Evolutionary conservation across 2,888 invertebrate species (phyloP).

Genomic region (Corbicula japonica): DNA sequence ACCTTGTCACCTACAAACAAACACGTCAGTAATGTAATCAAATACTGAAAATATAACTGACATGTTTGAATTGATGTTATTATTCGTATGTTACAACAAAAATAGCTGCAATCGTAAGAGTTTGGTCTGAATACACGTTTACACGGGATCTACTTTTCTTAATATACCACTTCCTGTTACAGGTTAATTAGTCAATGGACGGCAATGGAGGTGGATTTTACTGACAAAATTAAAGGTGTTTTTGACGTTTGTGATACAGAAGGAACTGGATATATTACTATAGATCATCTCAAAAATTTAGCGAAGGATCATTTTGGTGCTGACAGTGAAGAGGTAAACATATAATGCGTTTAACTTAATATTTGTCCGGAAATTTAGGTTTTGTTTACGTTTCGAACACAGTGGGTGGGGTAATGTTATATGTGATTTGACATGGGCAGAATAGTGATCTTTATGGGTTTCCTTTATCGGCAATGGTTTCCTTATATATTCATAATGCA

Average conservation of each 20-base stretch:
- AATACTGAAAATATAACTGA: neutral
- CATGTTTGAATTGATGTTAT: neutral
- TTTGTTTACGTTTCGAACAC: conserved; percentile 39
- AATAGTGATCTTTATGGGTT: too few relatives aligned
- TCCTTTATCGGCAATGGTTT: too few relatives aligned
- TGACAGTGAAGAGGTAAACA: conserved; percentile 76
- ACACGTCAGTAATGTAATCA: neutral
- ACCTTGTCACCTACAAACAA: too few relatives aligned
- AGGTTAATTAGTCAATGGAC: conserved; percentile 63
- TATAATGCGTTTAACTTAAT: conserved; percentile 2
- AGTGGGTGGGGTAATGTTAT: conserved; percentile 46
- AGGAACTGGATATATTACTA: conserved; percentile 83
- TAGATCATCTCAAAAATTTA: conserved; percentile 81
- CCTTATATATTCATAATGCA: too few relatives aligned
- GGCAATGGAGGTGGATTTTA: conserved; percentile 72
- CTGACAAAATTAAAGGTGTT: conserved; percentile 79
- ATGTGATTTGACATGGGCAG: neutral
- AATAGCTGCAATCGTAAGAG: too few relatives aligned
- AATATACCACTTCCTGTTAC: conserved; percentile 59
- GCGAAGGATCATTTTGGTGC: conserved; percentile 84
- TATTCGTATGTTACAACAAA: too few relatives aligned
- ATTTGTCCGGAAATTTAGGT: neutral
- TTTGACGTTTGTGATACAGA: conserved; percentile 84
- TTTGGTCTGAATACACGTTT: neutral
- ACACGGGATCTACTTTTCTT: conserved; percentile 31